phyloP scores from a whole-genome alignment of 2,888 invertebrate genomes.

The Cantharis rufa region DNA sequence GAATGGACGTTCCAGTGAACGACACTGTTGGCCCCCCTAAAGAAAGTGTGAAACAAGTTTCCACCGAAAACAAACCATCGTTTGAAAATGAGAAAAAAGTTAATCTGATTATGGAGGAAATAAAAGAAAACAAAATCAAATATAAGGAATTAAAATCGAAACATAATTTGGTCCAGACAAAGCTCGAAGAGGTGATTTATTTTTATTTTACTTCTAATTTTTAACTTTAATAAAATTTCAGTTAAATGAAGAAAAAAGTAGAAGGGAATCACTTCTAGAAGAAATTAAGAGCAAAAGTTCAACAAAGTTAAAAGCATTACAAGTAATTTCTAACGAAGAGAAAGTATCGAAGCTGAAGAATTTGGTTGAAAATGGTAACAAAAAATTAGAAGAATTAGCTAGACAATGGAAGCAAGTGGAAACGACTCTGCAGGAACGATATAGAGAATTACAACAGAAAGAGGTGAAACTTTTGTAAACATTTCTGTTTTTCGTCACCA shows the following conservation, averaged over 20 bases:
- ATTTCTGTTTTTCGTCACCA: not conserved
- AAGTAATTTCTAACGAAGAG: constrained; percentile 67
- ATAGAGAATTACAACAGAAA: constrained; percentile 54
- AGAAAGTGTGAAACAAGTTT: not conserved
- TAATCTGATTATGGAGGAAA: not conserved
- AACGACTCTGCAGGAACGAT: constrained; percentile 66
- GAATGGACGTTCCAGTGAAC: not conserved
- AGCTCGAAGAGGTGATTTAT: constrained; percentile 6
- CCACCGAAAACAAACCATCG: not conserved
- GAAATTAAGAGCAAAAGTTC: constrained; percentile 55
- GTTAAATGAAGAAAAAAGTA: constrained; percentile 41
- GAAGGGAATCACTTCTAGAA: constrained; percentile 55
- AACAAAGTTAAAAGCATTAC: constrained; percentile 64
- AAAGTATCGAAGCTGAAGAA: constrained; percentile 63
- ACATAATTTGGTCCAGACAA: constrained; percentile 29
- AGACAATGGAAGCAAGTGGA: constrained; percentile 77
- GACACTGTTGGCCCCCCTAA: not conserved
- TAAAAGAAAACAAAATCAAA: constrained; percentile 22
- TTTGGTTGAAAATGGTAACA: constrained; percentile 64
- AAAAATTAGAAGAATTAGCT: constrained; percentile 65
- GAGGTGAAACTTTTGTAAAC: constrained; percentile 46
- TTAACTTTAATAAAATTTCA: constrained; percentile 9
- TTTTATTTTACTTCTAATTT: not conserved
- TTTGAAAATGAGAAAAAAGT: constrained; percentile 4
- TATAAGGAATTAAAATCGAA: constrained; percentile 20